A percentile compares a stretch with the other conserved stretches of the same genome.
phyloP scores from a whole-genome alignment of 2,113 vertebrate genomes.

The Oreochromis spilurus region DNA sequence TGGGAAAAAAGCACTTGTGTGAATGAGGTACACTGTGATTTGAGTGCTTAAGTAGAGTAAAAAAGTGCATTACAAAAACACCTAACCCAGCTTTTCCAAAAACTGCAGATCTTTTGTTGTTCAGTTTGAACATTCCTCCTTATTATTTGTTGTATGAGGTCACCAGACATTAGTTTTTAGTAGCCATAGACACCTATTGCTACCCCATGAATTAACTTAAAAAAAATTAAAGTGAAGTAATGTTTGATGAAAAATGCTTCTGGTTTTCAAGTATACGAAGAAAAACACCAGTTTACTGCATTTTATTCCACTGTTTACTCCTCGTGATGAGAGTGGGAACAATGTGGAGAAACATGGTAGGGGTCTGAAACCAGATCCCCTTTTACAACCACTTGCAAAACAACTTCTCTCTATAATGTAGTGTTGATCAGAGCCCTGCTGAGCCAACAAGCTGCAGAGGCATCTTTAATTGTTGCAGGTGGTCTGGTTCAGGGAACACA shows the following conservation, averaged over 20 bases:
- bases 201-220: neutral
- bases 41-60: neutral
- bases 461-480: conserved; percentile 73
- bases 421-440: conserved; percentile 50
- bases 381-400: conserved; percentile 50
- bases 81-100: neutral
- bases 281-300: neutral
- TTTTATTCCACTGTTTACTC: neutral
- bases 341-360: neutral
- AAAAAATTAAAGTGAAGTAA: neutral
- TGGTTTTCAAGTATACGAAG: neutral
- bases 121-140: neutral
- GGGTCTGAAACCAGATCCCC: conserved; percentile 34
- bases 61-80: neutral
- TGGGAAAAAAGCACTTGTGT: neutral
- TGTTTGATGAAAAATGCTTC: neutral
- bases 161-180: neutral
- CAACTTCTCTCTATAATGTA: conserved; percentile 40
- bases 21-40: neutral
- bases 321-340: conserved; percentile 9
- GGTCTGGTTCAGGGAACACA: conserved; percentile 56
- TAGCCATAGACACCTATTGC: neutral
- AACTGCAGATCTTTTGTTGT: neutral
- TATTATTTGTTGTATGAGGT: neutral
- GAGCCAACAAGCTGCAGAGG: conserved; percentile 50